Evolutionary conservation across 2,113 vertebrate genomes (phyloP).

Genomic region (Colinus virginianus): DNA sequence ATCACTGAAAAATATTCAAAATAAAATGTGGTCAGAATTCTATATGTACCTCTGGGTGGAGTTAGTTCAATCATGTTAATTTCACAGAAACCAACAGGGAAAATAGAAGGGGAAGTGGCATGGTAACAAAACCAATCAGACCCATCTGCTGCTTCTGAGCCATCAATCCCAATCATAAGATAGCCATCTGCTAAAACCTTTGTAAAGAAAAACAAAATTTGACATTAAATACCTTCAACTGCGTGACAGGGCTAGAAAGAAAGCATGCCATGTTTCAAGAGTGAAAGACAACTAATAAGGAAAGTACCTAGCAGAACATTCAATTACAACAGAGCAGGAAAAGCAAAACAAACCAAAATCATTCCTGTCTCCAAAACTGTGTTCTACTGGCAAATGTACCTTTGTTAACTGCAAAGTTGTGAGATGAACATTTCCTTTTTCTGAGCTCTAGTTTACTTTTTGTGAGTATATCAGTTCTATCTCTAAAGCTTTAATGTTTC

Average conservation of each 20-base stretch:
- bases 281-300: background rate
- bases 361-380: background rate
- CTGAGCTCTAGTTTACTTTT: background rate
- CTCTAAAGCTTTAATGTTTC: background rate
- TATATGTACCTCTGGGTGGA: slow-evolving; percentile 92
- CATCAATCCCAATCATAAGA: slow-evolving; percentile 99
- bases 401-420: background rate
- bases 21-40: slow-evolving; percentile 41
- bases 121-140: slow-evolving; percentile 99
- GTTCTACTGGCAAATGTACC: background rate
- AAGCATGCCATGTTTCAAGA: slow-evolving; percentile 38
- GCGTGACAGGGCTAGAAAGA: slow-evolving; percentile 21
- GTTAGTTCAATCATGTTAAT: slow-evolving; percentile 99
- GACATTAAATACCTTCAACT: slow-evolving; percentile 50
- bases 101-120: slow-evolving; percentile 95
- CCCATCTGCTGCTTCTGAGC: slow-evolving; percentile 97
- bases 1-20: slow-evolving; percentile 42
- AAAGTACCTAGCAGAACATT: background rate
- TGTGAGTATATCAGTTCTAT: background rate
- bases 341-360: background rate
- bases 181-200: slow-evolving; percentile 98
- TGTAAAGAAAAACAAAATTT: slow-evolving; percentile 53
- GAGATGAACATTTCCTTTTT: background rate
- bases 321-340: background rate
- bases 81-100: slow-evolving; percentile 99